These are phyloP conservation scores for Leptinotarsa undecemlineata DNA, from an alignment of 1,140 invertebrate species.

Conservation along the genomic window DNA sequence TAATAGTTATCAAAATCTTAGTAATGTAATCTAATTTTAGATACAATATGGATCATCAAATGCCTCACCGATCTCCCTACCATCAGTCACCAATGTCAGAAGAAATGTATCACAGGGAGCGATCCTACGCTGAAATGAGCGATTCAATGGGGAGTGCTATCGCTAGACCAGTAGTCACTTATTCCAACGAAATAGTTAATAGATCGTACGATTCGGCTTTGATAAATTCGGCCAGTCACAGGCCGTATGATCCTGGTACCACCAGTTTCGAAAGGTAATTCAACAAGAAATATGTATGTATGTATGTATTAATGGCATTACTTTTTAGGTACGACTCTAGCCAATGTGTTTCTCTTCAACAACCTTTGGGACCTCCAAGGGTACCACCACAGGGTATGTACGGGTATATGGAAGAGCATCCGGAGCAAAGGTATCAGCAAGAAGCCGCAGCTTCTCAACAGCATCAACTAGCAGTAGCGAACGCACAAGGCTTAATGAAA, in stretches of 20 bases:
- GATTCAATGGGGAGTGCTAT: conserved; percentile 56
- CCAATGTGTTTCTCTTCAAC: conserved; percentile 62
- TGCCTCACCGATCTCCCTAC: conserved; percentile 68
- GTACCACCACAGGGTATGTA: conserved; percentile 56
- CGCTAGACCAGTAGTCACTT: conserved; percentile 65
- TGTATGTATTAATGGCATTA: background rate
- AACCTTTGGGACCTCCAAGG: conserved; percentile 63
- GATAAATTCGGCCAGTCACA: conserved; percentile 60
- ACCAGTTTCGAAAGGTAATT: conserved; percentile 69
- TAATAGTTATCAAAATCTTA: background rate
- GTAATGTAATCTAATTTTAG: conserved; percentile 24
- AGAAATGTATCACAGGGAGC: conserved; percentile 59
- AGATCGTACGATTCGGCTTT: conserved; percentile 56
- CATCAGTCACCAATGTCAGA: conserved; percentile 61
- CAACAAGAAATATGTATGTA: no score
- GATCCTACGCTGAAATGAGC: conserved; percentile 60
- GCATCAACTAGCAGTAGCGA: conserved; percentile 65
- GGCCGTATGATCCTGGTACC: conserved; percentile 63
- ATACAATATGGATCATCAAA: conserved; percentile 62
- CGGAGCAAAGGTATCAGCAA: conserved; percentile 66
- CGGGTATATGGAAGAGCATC: conserved; percentile 61
- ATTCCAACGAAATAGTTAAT: conserved; percentile 62
- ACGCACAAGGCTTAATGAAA: conserved; percentile 64
- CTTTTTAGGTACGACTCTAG: conserved; percentile 52
- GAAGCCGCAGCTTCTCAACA: conserved; percentile 62